phyloP scores from a whole-genome alignment of 2,113 vertebrate genomes.

The Psittacula cyanocephala region DNA sequence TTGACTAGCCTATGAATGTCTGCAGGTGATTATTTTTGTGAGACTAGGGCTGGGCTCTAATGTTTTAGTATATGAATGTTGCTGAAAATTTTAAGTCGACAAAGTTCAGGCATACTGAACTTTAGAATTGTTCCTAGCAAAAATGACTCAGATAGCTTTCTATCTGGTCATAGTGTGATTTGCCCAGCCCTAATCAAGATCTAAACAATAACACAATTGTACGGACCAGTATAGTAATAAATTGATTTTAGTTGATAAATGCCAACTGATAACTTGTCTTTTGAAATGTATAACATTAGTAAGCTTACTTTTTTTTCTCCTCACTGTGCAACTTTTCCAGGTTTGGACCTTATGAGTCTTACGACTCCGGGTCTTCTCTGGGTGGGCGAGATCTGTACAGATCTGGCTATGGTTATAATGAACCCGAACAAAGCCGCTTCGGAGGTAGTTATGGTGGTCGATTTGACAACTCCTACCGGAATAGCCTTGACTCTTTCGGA shows the following conservation, averaged over 20 bases:
- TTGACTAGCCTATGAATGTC: constrained; percentile 71
- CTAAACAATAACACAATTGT: constrained; percentile 71
- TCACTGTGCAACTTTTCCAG: constrained; percentile 89
- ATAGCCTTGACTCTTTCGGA: constrained; percentile 89
- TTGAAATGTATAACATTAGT: constrained; percentile 86
- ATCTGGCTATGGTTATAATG: constrained; percentile 90
- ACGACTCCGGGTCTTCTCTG: constrained; percentile 87
- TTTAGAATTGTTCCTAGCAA: constrained; percentile 68
- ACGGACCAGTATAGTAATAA: constrained; percentile 75
- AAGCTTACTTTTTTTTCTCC: constrained; percentile 88
- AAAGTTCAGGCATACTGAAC: constrained; percentile 68
- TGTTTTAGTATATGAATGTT: constrained; percentile 64
- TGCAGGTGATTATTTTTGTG: constrained; percentile 72
- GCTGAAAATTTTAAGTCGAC: constrained; percentile 65
- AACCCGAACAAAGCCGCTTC: constrained; percentile 89
- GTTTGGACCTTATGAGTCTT: constrained; percentile 90
- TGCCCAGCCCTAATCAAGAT: constrained; percentile 83
- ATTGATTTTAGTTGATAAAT: constrained; percentile 86
- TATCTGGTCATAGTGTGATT: constrained; percentile 75
- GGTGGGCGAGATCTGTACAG: constrained; percentile 88
- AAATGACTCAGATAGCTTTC: constrained; percentile 80
- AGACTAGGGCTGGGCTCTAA: constrained; percentile 84
- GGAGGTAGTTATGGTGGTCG: constrained; percentile 89
- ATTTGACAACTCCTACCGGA: constrained; percentile 86
- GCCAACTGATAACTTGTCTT: constrained; percentile 85